phyloP scores from a whole-genome alignment of 1,140 invertebrate genomes.

The Aphaenogaster rudis region DNA sequence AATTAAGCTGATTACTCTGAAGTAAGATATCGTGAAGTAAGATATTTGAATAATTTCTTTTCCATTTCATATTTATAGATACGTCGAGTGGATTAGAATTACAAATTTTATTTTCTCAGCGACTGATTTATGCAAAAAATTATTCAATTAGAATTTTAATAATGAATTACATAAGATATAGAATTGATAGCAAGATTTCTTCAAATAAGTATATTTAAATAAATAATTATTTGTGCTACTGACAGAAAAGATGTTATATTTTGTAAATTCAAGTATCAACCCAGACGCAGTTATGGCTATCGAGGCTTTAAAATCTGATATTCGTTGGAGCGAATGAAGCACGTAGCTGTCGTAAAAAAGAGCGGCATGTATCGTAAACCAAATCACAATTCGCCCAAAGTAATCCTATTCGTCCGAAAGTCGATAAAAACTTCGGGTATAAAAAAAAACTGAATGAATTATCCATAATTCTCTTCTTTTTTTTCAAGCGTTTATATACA shows the following conservation, averaged over 20 bases:
- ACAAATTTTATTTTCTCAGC: neutral
- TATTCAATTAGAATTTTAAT: constrained; percentile 2
- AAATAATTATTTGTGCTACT: constrained; percentile 18
- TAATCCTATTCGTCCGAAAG: constrained; percentile 54
- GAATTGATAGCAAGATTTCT: neutral
- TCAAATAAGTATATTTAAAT: neutral
- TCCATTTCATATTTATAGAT: neutral
- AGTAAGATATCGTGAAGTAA: neutral
- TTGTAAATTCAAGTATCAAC: constrained; percentile 26
- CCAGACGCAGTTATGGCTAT: constrained; percentile 41
- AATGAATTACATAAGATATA: constrained; percentile 14
- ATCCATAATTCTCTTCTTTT: neutral
- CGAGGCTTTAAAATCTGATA: constrained; percentile 57
- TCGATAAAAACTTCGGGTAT: constrained; percentile 51
- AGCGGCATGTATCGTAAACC: constrained; percentile 44
- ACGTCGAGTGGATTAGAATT: neutral
- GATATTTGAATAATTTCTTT: neutral
- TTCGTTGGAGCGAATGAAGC: constrained; percentile 45
- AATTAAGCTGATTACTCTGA: neutral
- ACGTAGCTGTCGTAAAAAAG: constrained; percentile 61
- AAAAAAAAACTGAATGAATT: neutral
- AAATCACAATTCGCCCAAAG: constrained; percentile 55
- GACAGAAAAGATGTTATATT: constrained; percentile 7
- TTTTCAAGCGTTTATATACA: neutral
- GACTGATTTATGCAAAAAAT: neutral